These are phyloP conservation scores for Chorisops tibialis DNA, from an alignment of 2,888 invertebrate genomes.

Conservation along the genomic window DNA sequence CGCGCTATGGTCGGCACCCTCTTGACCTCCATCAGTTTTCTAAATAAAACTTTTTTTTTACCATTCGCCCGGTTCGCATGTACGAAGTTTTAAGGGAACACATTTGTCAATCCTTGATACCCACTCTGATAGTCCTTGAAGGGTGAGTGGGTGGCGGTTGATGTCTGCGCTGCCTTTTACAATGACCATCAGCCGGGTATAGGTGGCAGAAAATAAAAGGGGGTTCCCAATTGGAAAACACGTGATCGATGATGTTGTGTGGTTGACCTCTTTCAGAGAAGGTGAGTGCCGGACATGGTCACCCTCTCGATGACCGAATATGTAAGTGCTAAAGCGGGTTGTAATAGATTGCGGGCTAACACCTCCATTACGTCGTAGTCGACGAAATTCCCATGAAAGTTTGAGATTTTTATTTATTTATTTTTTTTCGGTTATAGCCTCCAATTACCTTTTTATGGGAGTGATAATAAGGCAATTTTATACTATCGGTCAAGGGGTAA, in stretches of 20 bases:
- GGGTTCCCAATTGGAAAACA: conserved; percentile 24
- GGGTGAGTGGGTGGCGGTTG: neutral
- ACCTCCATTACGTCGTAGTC: neutral
- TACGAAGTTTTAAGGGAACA: conserved; percentile 19
- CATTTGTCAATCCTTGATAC: conserved; percentile 29
- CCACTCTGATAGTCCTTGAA: conserved; percentile 4
- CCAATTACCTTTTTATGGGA: conserved; percentile 24
- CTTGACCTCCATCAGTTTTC: conserved; percentile 25
- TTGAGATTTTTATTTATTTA: conserved; percentile 16
- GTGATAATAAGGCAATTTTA: conserved; percentile 24
- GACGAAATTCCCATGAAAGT: neutral
- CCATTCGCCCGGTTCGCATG: conserved; percentile 20
- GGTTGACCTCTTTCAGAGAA: conserved; percentile 28
- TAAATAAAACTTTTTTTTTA: neutral
- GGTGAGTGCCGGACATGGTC: neutral
- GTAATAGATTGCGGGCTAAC: conserved; percentile 4
- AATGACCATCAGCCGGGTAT: neutral
- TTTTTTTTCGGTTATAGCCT: conserved; percentile 21
- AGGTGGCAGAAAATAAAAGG: neutral
- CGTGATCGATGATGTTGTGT: conserved; percentile 33
- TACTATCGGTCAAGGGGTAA: too few species aligned
- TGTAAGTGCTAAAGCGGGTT: conserved; percentile 4
- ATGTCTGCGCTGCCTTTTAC: neutral
- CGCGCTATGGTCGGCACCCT: conserved; percentile 24
- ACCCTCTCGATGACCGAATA: too few species aligned